A percentile compares a stretch with the other conserved stretches of the same genome.
Conservation (phyloP, 2,888 invertebrate species). For the Pristionchus fissidentatus region DNA sequence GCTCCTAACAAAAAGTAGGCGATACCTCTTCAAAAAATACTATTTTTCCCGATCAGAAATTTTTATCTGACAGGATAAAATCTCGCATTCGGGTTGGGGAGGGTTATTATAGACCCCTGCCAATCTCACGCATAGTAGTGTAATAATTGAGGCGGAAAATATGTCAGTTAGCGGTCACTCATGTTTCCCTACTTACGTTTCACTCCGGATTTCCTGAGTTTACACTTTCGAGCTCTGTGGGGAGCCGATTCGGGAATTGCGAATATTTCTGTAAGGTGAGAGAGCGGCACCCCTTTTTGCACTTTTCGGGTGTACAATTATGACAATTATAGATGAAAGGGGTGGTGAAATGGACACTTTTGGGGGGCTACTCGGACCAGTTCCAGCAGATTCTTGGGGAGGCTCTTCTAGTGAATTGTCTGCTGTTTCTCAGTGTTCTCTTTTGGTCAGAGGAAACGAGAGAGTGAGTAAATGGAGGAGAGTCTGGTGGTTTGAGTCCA, state of each 20-base stretch:
- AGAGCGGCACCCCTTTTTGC: background rate
- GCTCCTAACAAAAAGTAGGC: background rate
- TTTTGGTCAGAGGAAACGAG: no score
- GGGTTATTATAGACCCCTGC: background rate
- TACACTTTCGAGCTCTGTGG: background rate
- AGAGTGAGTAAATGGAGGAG: no score
- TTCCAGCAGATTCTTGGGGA: background rate
- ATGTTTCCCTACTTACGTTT: background rate
- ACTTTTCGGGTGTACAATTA: background rate
- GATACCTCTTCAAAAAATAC: no score
- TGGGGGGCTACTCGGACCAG: background rate
- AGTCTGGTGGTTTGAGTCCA: background rate
- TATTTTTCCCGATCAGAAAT: no score
- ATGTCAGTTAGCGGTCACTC: background rate
- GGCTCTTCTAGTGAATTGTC: no score
- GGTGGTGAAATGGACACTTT: constrained; percentile 12
- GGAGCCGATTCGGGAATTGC: background rate
- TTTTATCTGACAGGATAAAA: no score
- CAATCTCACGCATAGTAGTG: background rate
- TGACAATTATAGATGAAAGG: constrained; percentile 14
- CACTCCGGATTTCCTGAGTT: background rate
- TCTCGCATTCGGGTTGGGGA: no score
- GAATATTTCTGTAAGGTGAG: no score
- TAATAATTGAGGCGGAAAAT: constrained; percentile 12
- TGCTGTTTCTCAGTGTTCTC: no score